Base-by-base conservation (phyloP, 1,140 invertebrate genomes). In the Diuraphis noxia region DNA sequence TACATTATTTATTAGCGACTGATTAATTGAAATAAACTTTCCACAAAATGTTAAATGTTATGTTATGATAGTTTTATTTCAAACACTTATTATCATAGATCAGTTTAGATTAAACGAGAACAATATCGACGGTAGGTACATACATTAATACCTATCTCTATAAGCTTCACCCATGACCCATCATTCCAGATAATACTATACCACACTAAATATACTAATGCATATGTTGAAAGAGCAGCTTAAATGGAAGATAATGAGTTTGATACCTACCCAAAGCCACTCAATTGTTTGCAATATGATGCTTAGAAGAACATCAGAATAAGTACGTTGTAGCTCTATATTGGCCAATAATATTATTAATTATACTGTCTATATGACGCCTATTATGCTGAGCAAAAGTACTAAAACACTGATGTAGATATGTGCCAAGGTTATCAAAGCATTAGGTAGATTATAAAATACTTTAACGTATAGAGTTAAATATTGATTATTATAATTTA, bases 1-100 rank as follows among this genome's bases (percentile, higher is more conserved):
- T 88, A 88, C 13, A 88, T 88, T 40, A 88, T 63, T 88, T 72
- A 72, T 88, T 88, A 88, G 86, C 36, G 86, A 88, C 86, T 88
- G 86, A 88, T 56, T 56, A 52, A 46, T 38, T 88, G 52, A 88
- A 88, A 88, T 88, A 88, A 56, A 88, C 56, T 88, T 56, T 88
- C 25, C 5, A 88, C 17, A 63, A 63, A 63, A 63, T 63, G 34
- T 63, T n/a, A 88, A 88, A 63, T 7, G 63, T 40, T 40, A 17
- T 85, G 5, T 43, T 25, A 81, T 56, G 30, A 34, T 43, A 36
- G 34, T 49, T 85, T 85, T 85, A 84, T 49, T 82, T 25, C 81
- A 38, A 6, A 25, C 23, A 38, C 8, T 23, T 81, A n/a, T n/a
- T n/a, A n/a, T n/a, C n/a, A n/a, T 10, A 40, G 19, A 79, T 36